Conservation (phyloP, 2,113 vertebrate species). For the Rana temporaria region DNA sequence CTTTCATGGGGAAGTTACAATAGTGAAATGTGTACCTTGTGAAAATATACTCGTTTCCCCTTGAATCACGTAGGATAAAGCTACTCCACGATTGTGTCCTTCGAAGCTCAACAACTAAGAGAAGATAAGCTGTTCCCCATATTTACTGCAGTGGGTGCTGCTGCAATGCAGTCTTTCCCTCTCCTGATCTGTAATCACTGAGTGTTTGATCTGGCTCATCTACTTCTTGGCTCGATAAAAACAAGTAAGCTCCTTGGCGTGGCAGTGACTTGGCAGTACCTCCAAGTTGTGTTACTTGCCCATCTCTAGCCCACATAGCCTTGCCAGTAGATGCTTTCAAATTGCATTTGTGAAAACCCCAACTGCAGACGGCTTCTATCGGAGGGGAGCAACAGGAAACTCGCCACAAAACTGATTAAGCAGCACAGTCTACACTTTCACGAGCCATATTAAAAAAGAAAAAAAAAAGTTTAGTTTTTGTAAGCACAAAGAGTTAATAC, state of each 20-base stretch:
- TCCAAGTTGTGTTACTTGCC: conserved; percentile 52
- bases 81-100: neutral
- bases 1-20: too few species aligned
- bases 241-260: conserved; percentile 57
- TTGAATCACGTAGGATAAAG: neutral
- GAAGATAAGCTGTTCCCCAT: neutral
- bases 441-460: neutral
- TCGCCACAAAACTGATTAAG: conserved; percentile 19
- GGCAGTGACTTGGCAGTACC: conserved; percentile 50
- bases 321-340: conserved; percentile 57
- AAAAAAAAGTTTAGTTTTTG: neutral
- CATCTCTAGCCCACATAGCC: conserved; percentile 53
- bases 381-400: conserved; percentile 34
- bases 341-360: conserved; percentile 51
- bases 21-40: too few species aligned
- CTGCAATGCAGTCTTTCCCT: conserved; percentile 52
- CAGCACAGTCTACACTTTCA: conserved; percentile 39
- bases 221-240: conserved; percentile 52
- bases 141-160: conserved; percentile 29
- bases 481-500: neutral
- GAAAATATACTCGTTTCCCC: too few species aligned
- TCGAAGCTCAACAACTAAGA: too few species aligned
- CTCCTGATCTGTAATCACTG: conserved; percentile 54
- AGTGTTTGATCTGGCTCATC: conserved; percentile 57
- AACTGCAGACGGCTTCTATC: conserved; percentile 33